Evolutionary conservation across 2,888 invertebrate species (phyloP), one percentile per base, ranked within the genome.

Genomic region (Cephus pulcher): DNA sequence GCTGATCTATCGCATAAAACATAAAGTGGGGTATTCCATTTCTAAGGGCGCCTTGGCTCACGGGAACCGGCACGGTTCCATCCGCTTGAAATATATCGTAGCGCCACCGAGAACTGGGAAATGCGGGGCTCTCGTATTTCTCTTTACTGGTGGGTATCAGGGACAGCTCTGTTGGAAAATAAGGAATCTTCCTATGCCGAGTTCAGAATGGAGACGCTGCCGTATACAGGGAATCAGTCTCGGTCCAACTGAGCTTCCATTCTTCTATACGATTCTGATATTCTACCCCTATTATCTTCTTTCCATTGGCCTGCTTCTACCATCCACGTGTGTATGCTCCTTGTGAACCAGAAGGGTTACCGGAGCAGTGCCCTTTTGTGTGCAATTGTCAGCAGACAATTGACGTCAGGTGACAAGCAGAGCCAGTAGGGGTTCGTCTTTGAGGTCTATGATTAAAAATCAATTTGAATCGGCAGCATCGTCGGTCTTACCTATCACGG

Each of bases 1-100:
- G 90, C 90, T 91, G 90, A 91, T 91, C 91, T 90, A 91, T 91
- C 90, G 89, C 89, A 90, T 90, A 90, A 91, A 91, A 90, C 90
- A 90, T 90, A 90, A 90, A 90, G 90, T 89, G 89, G 89, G 88
- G 88, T 91, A 89, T 90, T 90, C 90, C 90, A 89, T 90, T 91
- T 89, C 89, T 90, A 88, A 89, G 89, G 89, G 87, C 86, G 83
- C 84, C 80, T 81, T 79, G 84, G 35, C 83, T 77, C 82, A 56
- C 56, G 23, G 80, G 33, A 74, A 75, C 76, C 37, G 76, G 74
- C 37, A 12, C 34, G 34, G 71, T 76, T 76, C 78, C 83, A 82
- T 82, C 83, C 81, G 83, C 82, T 84, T 86, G 88, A 89, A 90
- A 90, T 90, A 90, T 89, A 87, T 87, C 87, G 86, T 83, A 88